Evolutionary conservation across 2,797 vertebrate species (phyloP).

Genomic region (Morelia viridis): DNA sequence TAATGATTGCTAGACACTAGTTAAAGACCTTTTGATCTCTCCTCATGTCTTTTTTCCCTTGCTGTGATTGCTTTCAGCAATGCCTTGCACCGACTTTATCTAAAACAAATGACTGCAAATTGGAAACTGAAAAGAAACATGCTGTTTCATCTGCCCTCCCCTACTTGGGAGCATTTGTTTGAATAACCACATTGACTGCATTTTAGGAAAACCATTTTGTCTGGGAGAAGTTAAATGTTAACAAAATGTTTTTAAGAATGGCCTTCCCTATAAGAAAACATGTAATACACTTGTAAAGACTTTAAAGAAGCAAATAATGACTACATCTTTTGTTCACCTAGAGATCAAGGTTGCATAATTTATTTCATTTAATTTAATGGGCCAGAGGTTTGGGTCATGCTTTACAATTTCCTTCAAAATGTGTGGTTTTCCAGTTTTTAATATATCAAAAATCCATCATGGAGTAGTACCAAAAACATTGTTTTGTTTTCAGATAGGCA

Average conservation of each 20-base stretch:
- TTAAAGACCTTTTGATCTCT: background rate
- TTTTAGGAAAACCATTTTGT: conserved; percentile 43
- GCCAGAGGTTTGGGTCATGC: background rate
- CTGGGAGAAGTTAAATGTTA: conserved; percentile 45
- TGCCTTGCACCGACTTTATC: background rate
- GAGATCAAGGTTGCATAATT: conserved; percentile 11
- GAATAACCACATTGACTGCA: background rate
- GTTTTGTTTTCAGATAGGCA: conserved; percentile 37
- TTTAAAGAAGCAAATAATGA: background rate
- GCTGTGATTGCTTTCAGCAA: background rate
- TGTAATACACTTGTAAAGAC: conserved; percentile 17
- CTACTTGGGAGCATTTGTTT: conserved; percentile 23
- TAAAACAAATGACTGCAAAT: background rate
- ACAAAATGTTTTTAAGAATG: conserved; percentile 39
- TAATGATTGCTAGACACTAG: background rate
- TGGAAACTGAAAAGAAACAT: background rate
- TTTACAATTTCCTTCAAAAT: conserved; percentile 50
- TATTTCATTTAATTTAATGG: background rate
- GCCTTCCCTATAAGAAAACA: conserved; percentile 13
- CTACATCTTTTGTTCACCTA: conserved; percentile 45
- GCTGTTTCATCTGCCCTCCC: conserved; percentile 24
- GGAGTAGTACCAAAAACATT: conserved; percentile 16
- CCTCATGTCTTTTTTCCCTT: background rate
- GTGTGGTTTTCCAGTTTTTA: conserved; percentile 43
- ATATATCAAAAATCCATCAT: conserved; percentile 43